Percentiles rank a stretch among this genome's conserved stretches.
Evolutionary conservation across 2,888 invertebrate species (phyloP).

Genomic region (Malthinus flaveolus): DNA sequence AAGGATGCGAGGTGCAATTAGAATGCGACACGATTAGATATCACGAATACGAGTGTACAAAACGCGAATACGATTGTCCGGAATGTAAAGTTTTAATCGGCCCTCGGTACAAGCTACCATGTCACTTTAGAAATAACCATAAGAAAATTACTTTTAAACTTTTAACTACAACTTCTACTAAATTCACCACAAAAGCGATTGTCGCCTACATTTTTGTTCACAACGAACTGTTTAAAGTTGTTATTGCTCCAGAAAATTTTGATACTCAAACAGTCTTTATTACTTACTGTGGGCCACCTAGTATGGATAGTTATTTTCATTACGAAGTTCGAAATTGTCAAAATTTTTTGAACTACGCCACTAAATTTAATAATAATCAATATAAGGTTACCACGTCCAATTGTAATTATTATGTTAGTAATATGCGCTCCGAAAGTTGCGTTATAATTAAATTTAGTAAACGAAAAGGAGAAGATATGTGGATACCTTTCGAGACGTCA

Average conservation of each 20-base stretch:
- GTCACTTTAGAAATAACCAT: background rate
- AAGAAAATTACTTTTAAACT: background rate
- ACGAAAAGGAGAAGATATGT: background rate
- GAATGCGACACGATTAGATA: background rate
- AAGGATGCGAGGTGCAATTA: background rate
- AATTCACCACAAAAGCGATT: background rate
- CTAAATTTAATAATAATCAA: background rate
- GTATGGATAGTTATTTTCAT: background rate
- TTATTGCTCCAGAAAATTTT: background rate
- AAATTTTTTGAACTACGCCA: background rate
- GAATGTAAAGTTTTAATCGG: background rate
- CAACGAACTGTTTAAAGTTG: background rate
- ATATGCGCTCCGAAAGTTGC: background rate
- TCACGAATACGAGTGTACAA: background rate
- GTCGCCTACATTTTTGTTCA: background rate
- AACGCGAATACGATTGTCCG: background rate
- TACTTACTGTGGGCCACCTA: background rate
- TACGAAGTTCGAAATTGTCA: background rate
- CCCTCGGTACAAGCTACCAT: background rate
- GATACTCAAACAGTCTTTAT: slow-evolving; percentile 1
- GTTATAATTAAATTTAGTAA: background rate
- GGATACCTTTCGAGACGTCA: background rate
- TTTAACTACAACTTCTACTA: background rate
- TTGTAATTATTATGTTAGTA: background rate
- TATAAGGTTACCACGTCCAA: background rate